Percentiles rank a stretch among this genome's conserved stretches.
Evolutionary conservation across 1,140 invertebrate genomes (phyloP).

Genomic region (Pantala flavescens): DNA sequence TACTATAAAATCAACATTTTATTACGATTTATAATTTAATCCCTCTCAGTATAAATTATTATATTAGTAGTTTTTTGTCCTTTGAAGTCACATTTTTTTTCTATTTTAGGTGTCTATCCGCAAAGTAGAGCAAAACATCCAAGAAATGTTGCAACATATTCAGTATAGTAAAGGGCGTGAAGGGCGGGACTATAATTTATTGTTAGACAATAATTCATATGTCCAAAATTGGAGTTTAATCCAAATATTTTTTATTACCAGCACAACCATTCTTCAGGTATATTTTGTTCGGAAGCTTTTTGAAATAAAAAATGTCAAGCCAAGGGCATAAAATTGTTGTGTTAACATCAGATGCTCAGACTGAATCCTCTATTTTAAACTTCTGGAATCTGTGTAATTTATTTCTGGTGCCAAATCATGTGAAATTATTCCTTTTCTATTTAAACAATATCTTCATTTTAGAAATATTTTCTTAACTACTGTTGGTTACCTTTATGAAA

Average conservation of each 20-base stretch:
- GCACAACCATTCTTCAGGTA: slow-evolving; percentile 66
- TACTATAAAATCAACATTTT: too few relatives aligned
- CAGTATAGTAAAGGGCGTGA: slow-evolving; percentile 66
- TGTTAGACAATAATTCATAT: slow-evolving; percentile 74
- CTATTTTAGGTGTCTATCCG: slow-evolving; percentile 51
- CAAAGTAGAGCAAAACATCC: slow-evolving; percentile 70
- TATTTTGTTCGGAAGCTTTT: slow-evolving; percentile 84
- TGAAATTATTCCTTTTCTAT: too few relatives aligned
- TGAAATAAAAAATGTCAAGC: slow-evolving; percentile 53
- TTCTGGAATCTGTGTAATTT: too few relatives aligned
- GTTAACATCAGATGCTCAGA: too few relatives aligned
- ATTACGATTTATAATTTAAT: too few relatives aligned
- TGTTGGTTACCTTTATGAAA: too few relatives aligned
- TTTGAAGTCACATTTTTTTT: slow-evolving; percentile 30
- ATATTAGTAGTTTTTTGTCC: too few relatives aligned
- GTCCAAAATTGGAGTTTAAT: slow-evolving; percentile 76
- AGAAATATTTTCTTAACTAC: too few relatives aligned
- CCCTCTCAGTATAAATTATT: too few relatives aligned
- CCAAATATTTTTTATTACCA: slow-evolving; percentile 71
- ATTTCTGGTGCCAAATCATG: too few relatives aligned
- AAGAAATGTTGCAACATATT: slow-evolving; percentile 73
- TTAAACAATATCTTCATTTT: too few relatives aligned
- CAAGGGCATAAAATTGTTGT: slow-evolving; percentile 30
- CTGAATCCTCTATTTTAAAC: too few relatives aligned
- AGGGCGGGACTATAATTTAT: slow-evolving; percentile 66